phyloP scores from a whole-genome alignment of 2,113 vertebrate genomes.

The Pandion haliaetus region DNA sequence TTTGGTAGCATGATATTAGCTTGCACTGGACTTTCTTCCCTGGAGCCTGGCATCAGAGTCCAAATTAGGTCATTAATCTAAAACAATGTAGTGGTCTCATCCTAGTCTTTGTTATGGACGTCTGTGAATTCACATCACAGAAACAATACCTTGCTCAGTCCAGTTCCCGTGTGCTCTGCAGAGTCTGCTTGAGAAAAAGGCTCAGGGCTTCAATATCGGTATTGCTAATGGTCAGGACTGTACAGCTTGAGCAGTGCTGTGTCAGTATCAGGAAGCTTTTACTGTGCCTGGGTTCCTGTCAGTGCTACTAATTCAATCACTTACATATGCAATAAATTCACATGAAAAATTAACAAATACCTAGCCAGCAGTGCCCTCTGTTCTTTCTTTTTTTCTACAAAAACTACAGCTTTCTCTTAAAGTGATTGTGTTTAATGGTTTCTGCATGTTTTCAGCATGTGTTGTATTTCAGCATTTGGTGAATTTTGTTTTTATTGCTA shows the following conservation, averaged over 20 bases:
- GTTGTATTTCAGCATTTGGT: not conserved
- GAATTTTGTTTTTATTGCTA: not conserved
- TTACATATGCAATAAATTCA: conserved; percentile 63
- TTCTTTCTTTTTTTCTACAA: not conserved
- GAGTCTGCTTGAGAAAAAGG: not conserved
- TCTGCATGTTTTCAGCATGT: not conserved
- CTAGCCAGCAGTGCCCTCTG: not conserved
- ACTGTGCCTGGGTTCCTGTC: conserved; percentile 62
- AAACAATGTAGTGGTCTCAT: conserved; percentile 5
- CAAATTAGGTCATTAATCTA: not conserved
- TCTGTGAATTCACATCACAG: not conserved
- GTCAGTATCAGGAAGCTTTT: conserved; percentile 70
- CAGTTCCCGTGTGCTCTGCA: not conserved
- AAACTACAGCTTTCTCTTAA: not conserved
- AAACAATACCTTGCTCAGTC: not conserved
- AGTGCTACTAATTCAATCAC: conserved; percentile 70
- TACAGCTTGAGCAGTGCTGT: conserved; percentile 38
- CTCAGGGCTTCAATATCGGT: not conserved
- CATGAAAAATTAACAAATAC: conserved; percentile 72
- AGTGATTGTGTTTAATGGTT: not conserved
- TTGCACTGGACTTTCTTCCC: conserved; percentile 12
- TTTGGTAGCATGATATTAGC: conserved; percentile 65
- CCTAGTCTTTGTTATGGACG: not conserved
- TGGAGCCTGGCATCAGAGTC: conserved; percentile 25
- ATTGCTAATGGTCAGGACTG: conserved; percentile 36